Conservation (phyloP, 2,888 invertebrate genomes). For the Crossocerus cetratus region DNA sequence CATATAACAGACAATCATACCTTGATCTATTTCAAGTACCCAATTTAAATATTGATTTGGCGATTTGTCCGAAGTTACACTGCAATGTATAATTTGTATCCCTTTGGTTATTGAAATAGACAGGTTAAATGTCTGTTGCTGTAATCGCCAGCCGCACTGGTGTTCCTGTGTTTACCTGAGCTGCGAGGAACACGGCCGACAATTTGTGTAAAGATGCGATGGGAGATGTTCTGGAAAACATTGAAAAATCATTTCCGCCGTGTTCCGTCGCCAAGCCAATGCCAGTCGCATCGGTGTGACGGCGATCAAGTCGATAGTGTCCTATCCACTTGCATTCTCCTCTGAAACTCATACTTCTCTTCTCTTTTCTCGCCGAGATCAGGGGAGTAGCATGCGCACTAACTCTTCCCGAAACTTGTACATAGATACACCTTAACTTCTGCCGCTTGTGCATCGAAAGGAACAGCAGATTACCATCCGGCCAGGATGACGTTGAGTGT, state of each 20-base stretch:
- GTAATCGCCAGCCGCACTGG: constrained; percentile 15
- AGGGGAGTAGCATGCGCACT: constrained; percentile 76
- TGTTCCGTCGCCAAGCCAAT: constrained; percentile 3
- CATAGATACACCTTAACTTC: constrained; percentile 69
- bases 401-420: constrained; percentile 72
- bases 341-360: constrained; percentile 35
- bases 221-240: too few relatives aligned
- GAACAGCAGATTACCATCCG: constrained; percentile 42
- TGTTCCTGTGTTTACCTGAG: constrained; percentile 6
- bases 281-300: constrained; percentile 17
- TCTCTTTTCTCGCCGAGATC: constrained; percentile 47
- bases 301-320: constrained; percentile 7
- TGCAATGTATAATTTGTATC: too few relatives aligned
- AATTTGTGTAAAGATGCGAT: background rate
- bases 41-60: constrained; percentile 12
- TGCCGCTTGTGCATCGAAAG: constrained; percentile 70
- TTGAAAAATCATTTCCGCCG: background rate
- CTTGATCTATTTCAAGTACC: constrained; percentile 26
- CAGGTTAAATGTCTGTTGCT: constrained; percentile 35
- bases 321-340: constrained; percentile 23
- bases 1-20: constrained; percentile 21
- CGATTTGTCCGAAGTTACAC: background rate
- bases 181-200: background rate
- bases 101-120: constrained; percentile 3
- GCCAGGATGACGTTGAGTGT: background rate